Evolutionary conservation across 2,888 invertebrate species (phyloP), one percentile per base, ranked within the genome.

Genomic region (Chrysina gloriosa): DNA sequence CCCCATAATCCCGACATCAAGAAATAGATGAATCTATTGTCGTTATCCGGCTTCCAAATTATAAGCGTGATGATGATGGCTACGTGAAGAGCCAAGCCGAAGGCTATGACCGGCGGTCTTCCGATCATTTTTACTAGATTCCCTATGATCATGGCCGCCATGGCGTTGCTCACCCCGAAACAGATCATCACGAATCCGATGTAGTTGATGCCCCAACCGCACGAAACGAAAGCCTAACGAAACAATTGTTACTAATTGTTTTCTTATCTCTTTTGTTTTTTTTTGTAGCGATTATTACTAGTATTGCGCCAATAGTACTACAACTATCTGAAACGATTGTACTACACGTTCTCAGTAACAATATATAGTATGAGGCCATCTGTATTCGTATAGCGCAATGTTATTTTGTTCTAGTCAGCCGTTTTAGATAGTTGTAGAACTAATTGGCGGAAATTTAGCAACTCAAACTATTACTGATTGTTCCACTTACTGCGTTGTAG

Each of bases 131-230:
- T 94, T 64, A 92, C 91, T 23, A 95, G 79, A 0, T 89, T 88
- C 0, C 96, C 96, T 0, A 92, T 92, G 6, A 91, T 82, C 0
- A 94, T 89, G 0, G 96, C 95, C 0, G 94, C 93, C n/a, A 95
- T 80, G 0, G 96, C 95, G 79, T 96, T 95, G 73, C 91, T 91
- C 4, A 94, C 88, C 0, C 97, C 97, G 80, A 95, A 96, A 79
- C 95, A 94, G 71, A 97, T 95, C 93, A 97, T 94, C 63, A 96
- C 95, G 80, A 92, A 96, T 0, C 97, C 97, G 61, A 97, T 95
- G 82, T 95, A 93, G 73, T 90, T 90, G 72, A 97, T 93, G 1
- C 97, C 94, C 89, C 92, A 93, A 0, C 93, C 92, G 76, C 95
- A 95, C 0, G 93, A 92, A 0, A 95, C 92, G 79, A 90, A 95